Evolutionary conservation across 2,888 invertebrate species (phyloP).

Genomic region (Meliscaeva auricollis): DNA sequence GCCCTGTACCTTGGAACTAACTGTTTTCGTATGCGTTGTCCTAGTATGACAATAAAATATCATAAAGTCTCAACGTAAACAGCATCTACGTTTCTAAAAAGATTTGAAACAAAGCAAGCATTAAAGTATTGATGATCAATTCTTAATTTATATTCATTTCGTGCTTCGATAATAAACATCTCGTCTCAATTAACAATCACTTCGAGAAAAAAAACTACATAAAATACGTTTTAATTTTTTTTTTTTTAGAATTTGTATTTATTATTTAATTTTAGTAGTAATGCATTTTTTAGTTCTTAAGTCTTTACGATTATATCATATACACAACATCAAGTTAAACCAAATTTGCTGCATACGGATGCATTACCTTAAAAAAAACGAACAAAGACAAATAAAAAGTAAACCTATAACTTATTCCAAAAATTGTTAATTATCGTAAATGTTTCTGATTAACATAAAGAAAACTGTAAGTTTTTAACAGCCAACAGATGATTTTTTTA

Average conservation of each 20-base stretch:
- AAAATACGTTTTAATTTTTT: conserved; percentile 30
- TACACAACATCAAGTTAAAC: conserved; percentile 63
- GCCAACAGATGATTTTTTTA: conserved; percentile 42
- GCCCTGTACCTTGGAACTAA: no score
- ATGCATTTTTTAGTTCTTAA: conserved; percentile 39
- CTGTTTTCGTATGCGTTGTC: no score
- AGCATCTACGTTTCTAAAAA: no score
- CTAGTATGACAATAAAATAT: no score
- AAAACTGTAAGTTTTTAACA: conserved; percentile 41
- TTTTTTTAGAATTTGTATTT: conserved; percentile 22
- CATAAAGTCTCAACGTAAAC: no score
- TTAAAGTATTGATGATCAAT: no score
- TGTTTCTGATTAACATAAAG: conserved; percentile 16
- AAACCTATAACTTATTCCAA: conserved; percentile 43
- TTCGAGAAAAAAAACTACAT: background rate
- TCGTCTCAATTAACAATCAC: background rate
- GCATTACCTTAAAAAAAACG: conserved; percentile 18
- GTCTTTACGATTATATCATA: conserved; percentile 46
- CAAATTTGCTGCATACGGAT: conserved; percentile 39
- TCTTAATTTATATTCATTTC: no score
- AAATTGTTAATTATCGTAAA: conserved; percentile 50
- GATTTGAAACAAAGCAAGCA: no score
- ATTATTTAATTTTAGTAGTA: conserved; percentile 48
- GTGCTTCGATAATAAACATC: no score
- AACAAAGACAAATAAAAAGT: conserved; percentile 20